Evolutionary conservation across 2,888 invertebrate genomes (phyloP), one percentile per base, ranked within the genome.

Genomic region (Glyphotaelius pellucidus): DNA sequence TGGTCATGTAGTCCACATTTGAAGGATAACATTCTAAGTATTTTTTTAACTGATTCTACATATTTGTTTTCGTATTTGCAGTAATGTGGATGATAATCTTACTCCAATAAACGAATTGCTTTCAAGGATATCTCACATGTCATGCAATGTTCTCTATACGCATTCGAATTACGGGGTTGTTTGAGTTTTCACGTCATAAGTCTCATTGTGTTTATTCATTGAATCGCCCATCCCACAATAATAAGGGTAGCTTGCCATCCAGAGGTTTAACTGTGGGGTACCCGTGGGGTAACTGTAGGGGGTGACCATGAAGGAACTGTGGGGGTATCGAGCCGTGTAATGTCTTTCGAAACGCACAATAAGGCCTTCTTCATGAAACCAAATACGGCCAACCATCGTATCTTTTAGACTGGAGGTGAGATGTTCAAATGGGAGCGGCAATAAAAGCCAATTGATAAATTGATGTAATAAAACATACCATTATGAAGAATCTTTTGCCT

Each of bases 271-370:
- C 25, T 67, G 25, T 19, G 19, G 3, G 19, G 52, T 19, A 52
- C 5, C 19, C 25, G 52, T 19, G 52, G 52, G 52, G 3, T 52
- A 67, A 35, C 35, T 25, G 32, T 15, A 19, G 38, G 86, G 31
- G 47, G 4, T 52, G 19, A 52, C 52, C 19, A 5, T 19, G 25
- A 25, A n/a, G 67, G 25, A 67, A 25, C 35, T 25, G 32, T 25
- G 35, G 42, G 86, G 52, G 47, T 52, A 86, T 86, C 42, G 38
- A 14, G 15, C 52, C 52, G 52, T 86, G 7, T 86, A 47, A 86
- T 86, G 86, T 42, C 86, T 86, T 86, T 86, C 86, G 30, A 86
- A 86, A 86, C 52, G 47, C 86, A 86, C 86, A 86, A 86, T 86
- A 86, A 35, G 42, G 42, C 14, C 52, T 86, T 30, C 52, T 86